Percentiles rank a stretch among this genome's conserved stretches.
Conservation (phyloP, 2,797 vertebrate species). For the Limosa lapponica region DNA sequence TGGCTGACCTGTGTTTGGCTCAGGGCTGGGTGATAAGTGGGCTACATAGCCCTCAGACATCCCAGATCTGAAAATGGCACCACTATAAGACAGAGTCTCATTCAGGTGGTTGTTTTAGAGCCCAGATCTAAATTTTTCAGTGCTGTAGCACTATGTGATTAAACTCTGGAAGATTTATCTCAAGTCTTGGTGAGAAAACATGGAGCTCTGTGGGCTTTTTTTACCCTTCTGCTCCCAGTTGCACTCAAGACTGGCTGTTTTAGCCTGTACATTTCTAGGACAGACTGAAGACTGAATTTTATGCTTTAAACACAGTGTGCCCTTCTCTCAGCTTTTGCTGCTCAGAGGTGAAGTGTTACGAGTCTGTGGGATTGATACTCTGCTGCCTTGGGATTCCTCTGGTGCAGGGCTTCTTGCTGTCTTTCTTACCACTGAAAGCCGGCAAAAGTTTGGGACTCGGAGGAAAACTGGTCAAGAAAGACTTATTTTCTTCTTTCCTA, state of each 20-base stretch:
- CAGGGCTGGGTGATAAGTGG: not conserved
- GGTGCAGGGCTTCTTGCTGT: not conserved
- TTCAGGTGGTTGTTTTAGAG: not conserved
- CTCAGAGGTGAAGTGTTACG: not conserved
- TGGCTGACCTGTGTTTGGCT: not conserved
- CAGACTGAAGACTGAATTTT: not conserved
- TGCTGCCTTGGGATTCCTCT: not conserved
- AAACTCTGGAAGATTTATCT: not conserved
- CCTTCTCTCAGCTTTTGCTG: not conserved
- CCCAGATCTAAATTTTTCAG: not conserved
- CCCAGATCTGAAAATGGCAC: not conserved
- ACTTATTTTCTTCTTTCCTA: not conserved
- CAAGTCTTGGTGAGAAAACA: not conserved
- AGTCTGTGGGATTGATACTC: not conserved
- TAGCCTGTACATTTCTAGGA: not conserved
- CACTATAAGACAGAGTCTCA: not conserved
- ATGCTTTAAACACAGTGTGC: not conserved
- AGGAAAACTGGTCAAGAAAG: not conserved
- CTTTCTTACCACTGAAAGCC: not conserved
- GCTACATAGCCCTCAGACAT: not conserved
- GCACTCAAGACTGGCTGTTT: rapidly evolving
- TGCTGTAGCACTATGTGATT: not conserved
- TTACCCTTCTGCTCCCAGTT: not conserved
- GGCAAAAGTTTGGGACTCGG: not conserved
- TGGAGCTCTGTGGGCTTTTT: not conserved